Evolutionary conservation across 2,113 vertebrate genomes (phyloP), one percentile per base, ranked within the genome.

Genomic region (Cygnus buccinator): DNA sequence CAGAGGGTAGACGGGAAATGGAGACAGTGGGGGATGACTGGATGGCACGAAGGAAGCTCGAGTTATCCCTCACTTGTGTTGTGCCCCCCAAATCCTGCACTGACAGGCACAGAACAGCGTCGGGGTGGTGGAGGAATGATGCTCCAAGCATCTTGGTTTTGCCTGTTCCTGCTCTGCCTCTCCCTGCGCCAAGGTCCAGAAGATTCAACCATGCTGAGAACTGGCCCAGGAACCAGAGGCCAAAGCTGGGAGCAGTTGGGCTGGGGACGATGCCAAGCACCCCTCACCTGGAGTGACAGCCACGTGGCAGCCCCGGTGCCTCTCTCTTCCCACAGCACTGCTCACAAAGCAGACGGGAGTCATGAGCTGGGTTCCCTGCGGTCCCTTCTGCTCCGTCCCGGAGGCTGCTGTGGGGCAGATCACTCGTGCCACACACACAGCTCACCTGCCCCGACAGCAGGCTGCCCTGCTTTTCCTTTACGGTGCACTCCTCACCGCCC

Each of bases 1-100:
- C 39, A 31, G 44, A 79, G 66, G 8, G 13, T 72, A 48, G 37
- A 37, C 59, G 26, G 17, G 71, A 79, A 82, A 87, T 10, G 37
- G 74, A 72, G 89, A 23, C 0, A 2, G 41, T 72, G 35, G 16
- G 10, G 16, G 10, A 26, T 5, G 13, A 43, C 50, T 31, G 73
- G 23, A 52, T 5, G 26, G 43, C 43, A 12, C 25, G 20, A 63
- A 85, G 66, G 58, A 68, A 61, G 43, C 33, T 76, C 3, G 2
- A 82, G 11, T 35, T n/a, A 28, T 11, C 14, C 14, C 46, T 71
- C 2, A 2, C 22, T 77, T 73, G n/a, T 59, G n/a, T 84, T 84
- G 48, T 77, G 23, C 11, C 0, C 6, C 25, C 46, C 0, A 3
- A 39, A 65, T 35, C 21, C 41, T 67, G 35, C 0, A 1, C 44